A percentile compares a stretch with the other conserved stretches of the same genome.
These are phyloP conservation scores for Cancer borealis DNA, from an alignment of 2,888 invertebrate genomes.

Conservation along the genomic window DNA sequence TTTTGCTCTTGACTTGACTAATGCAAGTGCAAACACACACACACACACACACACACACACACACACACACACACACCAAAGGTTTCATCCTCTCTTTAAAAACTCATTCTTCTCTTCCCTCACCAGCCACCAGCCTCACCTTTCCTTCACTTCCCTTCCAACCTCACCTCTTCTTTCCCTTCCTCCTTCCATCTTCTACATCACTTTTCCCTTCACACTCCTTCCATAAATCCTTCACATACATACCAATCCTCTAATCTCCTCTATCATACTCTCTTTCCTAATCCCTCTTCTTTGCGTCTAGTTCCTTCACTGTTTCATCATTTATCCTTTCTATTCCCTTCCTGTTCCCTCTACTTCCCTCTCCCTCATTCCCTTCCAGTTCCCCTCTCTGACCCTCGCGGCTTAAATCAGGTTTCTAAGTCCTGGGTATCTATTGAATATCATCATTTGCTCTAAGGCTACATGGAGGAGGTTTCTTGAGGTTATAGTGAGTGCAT, in stretches of 20 bases:
- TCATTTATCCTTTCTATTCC: not conserved
- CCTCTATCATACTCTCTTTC: not conserved
- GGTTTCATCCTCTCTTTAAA: not conserved
- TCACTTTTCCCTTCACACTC: not conserved
- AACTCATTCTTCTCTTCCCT: not conserved
- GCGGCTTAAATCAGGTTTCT: no score
- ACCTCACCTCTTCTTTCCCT: not conserved
- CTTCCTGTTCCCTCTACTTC: not conserved
- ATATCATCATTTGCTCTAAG: no score
- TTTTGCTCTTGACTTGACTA: not conserved
- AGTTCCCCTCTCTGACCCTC: not conserved
- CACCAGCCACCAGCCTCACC: no score
- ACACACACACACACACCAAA: not conserved
- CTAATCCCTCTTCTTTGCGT: not conserved
- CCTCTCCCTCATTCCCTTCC: not conserved
- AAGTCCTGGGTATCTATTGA: no score
- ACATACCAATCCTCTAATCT: not conserved
- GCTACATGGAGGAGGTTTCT: no score
- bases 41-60: slow-evolving; percentile 1
- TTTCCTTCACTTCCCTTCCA: not conserved
- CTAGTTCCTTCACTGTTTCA: no score
- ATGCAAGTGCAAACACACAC: not conserved
- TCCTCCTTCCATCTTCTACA: not conserved
- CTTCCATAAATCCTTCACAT: not conserved
- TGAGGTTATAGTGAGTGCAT: no score